Base-by-base conservation (phyloP, 2,113 vertebrate genomes). In the Anhinga rufa region DNA sequence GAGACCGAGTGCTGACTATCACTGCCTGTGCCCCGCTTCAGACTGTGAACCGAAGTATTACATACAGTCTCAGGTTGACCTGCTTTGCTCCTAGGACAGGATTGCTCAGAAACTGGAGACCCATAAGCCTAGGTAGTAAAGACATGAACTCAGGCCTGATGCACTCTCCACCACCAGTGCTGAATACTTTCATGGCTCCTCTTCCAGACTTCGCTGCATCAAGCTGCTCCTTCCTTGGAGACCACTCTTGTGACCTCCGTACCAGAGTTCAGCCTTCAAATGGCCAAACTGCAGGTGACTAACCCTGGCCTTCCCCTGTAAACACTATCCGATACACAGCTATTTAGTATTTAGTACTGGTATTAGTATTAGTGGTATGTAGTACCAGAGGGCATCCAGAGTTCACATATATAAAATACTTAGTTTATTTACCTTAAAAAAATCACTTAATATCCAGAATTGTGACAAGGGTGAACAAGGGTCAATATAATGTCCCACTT, bases 111-210 rank as follows among this genome's bases (percentile, higher is more conserved):
- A 92, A 81, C 14, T n/a, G 48, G 32, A 92, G 51, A 46, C 12
- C 44, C 40, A 3, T 14, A 9, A 66, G 18, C 36, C 17, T 17
- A 20, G 34, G n/a, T 15, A 90, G 19, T 9, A 9, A 2, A 21
- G 66, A 28, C 12, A 77, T 6, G 60, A 80, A 46, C 36, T 72
- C 54, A 18, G 52, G 21, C 17, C 49, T 75, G 28, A 42, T 65
- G 34, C 15, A n/a, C 40, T 6, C 51, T 12, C 8, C 10, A 4
- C 2, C 9, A 14, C 7, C 2, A 2, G 5, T 85, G n/a, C 28
- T 25, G 44, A 87, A 79, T 60, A 24, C 7, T 76, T 87, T 87
- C 57, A 69, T 5, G n/a, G n/a, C 19, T 82, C 7, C n/a, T 78
- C 61, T 93, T 91, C 34, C 44, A 65, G 34, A 72, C 22, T 11